phyloP scores from a whole-genome alignment of 2,888 invertebrate species.

The Trachelus tabidus region DNA sequence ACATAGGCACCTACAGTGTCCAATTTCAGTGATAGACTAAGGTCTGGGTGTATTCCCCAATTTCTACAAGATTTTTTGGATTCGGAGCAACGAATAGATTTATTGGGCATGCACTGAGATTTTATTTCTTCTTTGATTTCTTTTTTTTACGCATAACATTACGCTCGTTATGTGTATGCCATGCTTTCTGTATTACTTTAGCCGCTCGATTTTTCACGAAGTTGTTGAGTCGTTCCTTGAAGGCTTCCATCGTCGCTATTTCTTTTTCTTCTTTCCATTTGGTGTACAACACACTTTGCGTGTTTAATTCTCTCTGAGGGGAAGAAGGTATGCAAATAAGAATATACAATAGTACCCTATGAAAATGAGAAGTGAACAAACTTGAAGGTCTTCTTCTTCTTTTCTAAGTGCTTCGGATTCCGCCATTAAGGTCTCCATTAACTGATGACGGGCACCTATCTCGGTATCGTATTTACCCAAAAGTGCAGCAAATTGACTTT shows the following conservation, averaged over 20 bases:
- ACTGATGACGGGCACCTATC: conserved; percentile 37
- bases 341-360: not conserved
- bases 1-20: not conserved
- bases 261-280: conserved; percentile 49
- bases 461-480: conserved; percentile 45
- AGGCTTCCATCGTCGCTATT: conserved; percentile 34
- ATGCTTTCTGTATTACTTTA: conserved; percentile 52
- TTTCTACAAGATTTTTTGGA: not conserved
- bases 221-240: conserved; percentile 40
- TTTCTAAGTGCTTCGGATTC: conserved; percentile 32
- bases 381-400: conserved; percentile 35
- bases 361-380: conserved; percentile 13
- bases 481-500: conserved; percentile 30
- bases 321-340: not conserved
- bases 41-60: not conserved
- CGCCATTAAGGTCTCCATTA: conserved; percentile 35
- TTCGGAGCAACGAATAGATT: too few relatives aligned
- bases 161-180: conserved; percentile 48
- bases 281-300: conserved; percentile 40
- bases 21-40: not conserved
- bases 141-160: conserved; percentile 42
- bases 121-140: conserved; percentile 40
- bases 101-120: not conserved
- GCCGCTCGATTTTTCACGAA: conserved; percentile 53
- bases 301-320: conserved; percentile 33